Percentiles rank a stretch among this genome's conserved stretches.
phyloP scores from a whole-genome alignment of 2,888 invertebrate species.

The Phaonia tiefii region DNA sequence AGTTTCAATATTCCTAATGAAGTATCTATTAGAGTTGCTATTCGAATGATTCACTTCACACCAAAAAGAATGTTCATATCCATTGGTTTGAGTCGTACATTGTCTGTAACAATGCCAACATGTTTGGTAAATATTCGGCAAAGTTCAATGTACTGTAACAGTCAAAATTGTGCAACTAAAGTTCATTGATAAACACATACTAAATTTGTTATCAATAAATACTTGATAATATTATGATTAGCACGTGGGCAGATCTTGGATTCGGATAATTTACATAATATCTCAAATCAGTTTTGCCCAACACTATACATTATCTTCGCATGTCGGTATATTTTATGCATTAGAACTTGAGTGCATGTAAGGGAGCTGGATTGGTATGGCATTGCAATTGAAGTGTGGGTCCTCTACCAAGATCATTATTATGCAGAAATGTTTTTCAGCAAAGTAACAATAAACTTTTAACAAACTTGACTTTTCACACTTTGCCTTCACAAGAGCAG shows the following conservation, averaged over 20 bases:
- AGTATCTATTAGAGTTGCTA: conserved; percentile 13
- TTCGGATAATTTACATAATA: no score
- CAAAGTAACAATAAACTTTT: conserved; percentile 65
- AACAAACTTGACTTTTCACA: conserved; percentile 71
- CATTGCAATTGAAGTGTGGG: neutral
- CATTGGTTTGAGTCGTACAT: neutral
- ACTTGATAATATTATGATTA: no score
- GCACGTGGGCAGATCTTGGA: no score
- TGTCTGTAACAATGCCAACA: conserved; percentile 4
- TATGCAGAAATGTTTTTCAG: conserved; percentile 67
- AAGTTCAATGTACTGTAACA: conserved; percentile 21
- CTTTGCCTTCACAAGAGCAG: conserved; percentile 62
- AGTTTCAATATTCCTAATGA: conserved; percentile 41
- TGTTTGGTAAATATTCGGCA: neutral
- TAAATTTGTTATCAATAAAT: neutral
- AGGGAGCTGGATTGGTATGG: neutral
- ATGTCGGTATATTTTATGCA: no score
- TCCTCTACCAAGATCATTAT: conserved; percentile 65
- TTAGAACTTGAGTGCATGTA: neutral
- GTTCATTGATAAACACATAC: neutral
- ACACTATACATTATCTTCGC: no score
- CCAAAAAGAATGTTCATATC: conserved; percentile 5
- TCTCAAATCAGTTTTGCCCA: no score
- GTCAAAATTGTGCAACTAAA: no score
- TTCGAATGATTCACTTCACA: conserved; percentile 26